Conservation (phyloP, 2,113 vertebrate species). For the Leuciscus idus region DNA sequence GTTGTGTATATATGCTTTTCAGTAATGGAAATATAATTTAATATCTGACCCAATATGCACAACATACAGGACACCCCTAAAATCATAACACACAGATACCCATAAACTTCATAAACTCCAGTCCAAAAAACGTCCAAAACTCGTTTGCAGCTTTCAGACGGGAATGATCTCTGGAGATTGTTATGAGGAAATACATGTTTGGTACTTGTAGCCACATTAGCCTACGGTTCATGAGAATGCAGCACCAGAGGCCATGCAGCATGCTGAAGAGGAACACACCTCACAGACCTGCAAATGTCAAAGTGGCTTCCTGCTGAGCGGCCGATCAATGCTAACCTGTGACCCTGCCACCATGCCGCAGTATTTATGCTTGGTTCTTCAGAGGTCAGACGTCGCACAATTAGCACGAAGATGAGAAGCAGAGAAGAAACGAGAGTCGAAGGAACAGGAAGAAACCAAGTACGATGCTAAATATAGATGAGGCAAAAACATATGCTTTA, state of each 20-base stretch:
- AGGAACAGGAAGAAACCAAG: conserved; percentile 20
- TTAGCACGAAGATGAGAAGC: neutral
- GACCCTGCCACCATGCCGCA: conserved; percentile 26
- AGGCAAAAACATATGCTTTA: neutral
- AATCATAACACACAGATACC: neutral
- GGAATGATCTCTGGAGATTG: conserved; percentile 23
- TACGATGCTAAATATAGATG: neutral
- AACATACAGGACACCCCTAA: neutral
- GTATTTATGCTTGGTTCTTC: neutral
- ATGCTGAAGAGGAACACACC: neutral
- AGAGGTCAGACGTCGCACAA: neutral
- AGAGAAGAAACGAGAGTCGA: neutral
- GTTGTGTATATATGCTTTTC: neutral
- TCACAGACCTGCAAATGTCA: conserved; percentile 37
- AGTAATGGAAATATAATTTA: neutral
- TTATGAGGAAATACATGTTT: conserved; percentile 35
- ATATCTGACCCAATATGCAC: neutral
- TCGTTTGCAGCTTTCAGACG: neutral
- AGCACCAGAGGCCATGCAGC: neutral
- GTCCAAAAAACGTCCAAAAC: neutral
- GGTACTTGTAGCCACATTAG: conserved; percentile 10
- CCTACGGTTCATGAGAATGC: conserved; percentile 11
- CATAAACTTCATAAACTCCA: neutral
- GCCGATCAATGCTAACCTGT: conserved; percentile 24
- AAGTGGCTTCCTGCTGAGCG: conserved; percentile 37